These are phyloP conservation scores for Tholera decimalis DNA, from an alignment of 2,888 invertebrate species.

Conservation along the genomic window DNA sequence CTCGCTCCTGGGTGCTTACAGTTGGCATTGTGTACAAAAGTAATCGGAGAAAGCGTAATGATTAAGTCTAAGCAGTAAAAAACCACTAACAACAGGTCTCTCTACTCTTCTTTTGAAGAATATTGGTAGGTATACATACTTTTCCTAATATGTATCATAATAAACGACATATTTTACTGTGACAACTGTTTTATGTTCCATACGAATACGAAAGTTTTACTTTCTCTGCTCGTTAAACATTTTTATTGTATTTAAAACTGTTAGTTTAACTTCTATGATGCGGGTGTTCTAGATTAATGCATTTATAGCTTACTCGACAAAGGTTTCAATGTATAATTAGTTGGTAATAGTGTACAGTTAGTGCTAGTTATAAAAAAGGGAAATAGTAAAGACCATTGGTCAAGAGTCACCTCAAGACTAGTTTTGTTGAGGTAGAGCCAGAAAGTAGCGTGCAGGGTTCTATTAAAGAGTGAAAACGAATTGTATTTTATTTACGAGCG, in stretches of 20 bases:
- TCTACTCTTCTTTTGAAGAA: too few species aligned
- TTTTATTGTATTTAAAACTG: slow-evolving; percentile 37
- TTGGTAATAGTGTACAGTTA: not conserved
- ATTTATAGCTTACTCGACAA: slow-evolving; percentile 4
- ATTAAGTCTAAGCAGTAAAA: not conserved
- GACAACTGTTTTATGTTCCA: slow-evolving; percentile 37
- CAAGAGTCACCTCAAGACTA: too few species aligned
- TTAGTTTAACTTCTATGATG: slow-evolving; percentile 21
- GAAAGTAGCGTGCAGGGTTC: slow-evolving; percentile 28
- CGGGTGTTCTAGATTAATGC: slow-evolving; percentile 36
- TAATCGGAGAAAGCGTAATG: slow-evolving; percentile 39
- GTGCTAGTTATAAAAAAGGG: not conserved
- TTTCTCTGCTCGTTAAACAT: slow-evolving; percentile 51
- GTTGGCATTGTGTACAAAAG: slow-evolving; percentile 56
- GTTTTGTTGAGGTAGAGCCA: slow-evolving; percentile 38
- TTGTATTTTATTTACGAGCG: slow-evolving; percentile 8
- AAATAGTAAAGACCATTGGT: too few species aligned
- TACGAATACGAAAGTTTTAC: slow-evolving; percentile 47
- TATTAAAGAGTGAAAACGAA: slow-evolving; percentile 24
- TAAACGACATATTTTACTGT: slow-evolving; percentile 6
- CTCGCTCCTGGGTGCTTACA: slow-evolving; percentile 73
- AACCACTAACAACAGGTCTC: not conserved
- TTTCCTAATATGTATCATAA: slow-evolving; percentile 13
- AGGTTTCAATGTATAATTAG: slow-evolving; percentile 1
- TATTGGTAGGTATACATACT: not conserved